A percentile compares a stretch with the other conserved stretches of the same genome.
Conservation (phyloP, 2,888 invertebrate species). For the Eupithecia centaureata region DNA sequence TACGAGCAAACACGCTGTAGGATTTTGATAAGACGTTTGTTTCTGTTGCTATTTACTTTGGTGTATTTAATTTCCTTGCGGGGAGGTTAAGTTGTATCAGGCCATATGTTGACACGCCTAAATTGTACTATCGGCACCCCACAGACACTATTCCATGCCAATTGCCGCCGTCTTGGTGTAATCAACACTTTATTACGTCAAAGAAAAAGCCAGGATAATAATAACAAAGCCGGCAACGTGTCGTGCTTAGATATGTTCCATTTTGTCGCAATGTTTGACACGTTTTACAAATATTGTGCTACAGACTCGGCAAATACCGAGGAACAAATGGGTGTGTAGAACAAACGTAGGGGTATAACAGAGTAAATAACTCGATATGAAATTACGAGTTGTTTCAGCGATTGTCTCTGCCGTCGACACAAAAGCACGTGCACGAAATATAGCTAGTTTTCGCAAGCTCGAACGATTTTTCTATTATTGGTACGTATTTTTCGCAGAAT, state of each 20-base stretch:
- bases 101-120: slow-evolving; percentile 46
- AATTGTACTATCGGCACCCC: slow-evolving; percentile 71
- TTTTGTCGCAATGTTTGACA: slow-evolving; percentile 76
- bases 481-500: slow-evolving; percentile 47
- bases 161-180: slow-evolving; percentile 67
- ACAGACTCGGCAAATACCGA: slow-evolving; percentile 76
- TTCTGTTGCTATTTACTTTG: slow-evolving; percentile 27
- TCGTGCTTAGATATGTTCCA: slow-evolving; percentile 77
- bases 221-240: slow-evolving; percentile 72
- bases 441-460: slow-evolving; percentile 56
- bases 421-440: slow-evolving; percentile 70
- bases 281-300: slow-evolving; percentile 82
- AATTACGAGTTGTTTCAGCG: slow-evolving; percentile 71
- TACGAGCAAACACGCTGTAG: slow-evolving; percentile 30
- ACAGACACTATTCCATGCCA: slow-evolving; percentile 64
- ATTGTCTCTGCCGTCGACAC: slow-evolving; percentile 65
- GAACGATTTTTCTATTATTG: slow-evolving; percentile 55
- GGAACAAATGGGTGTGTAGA: slow-evolving; percentile 62
- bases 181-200: slow-evolving; percentile 79
- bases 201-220: slow-evolving; percentile 77
- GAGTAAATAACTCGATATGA: slow-evolving; percentile 70
- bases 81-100: slow-evolving; percentile 42
- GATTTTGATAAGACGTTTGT: slow-evolving; percentile 33
- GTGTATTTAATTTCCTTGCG: slow-evolving; percentile 30
- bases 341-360: slow-evolving; percentile 74